A percentile compares a stretch with the other conserved stretches of the same genome.
Conservation (phyloP, 2,888 invertebrate genomes). For the Sinelater perroti region DNA sequence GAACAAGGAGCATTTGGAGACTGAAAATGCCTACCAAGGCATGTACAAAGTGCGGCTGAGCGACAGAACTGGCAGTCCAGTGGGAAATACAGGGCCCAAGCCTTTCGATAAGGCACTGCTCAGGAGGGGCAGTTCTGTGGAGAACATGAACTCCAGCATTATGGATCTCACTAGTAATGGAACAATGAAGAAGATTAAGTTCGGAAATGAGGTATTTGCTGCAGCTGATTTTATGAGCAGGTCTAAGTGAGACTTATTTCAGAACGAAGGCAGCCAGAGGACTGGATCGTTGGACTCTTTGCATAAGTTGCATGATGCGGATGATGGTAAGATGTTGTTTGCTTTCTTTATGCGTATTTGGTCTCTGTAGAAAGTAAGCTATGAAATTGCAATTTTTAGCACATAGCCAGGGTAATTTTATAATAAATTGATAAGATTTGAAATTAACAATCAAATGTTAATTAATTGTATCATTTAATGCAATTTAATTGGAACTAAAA, state of each 20-base stretch:
- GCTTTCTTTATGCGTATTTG: neutral
- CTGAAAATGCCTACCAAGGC: conserved; percentile 33
- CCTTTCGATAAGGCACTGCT: conserved; percentile 38
- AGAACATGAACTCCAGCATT: conserved; percentile 53
- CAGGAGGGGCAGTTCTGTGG: conserved; percentile 56
- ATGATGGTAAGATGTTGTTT: conserved; percentile 54
- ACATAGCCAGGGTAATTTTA: too few relatives aligned
- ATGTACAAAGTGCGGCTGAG: conserved; percentile 38
- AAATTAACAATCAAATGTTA: too few relatives aligned
- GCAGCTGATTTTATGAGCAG: neutral
- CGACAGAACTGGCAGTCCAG: conserved; percentile 39
- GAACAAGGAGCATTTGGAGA: conserved; percentile 40
- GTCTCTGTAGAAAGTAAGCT: neutral
- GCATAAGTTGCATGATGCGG: conserved; percentile 52
- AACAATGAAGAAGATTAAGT: conserved; percentile 57
- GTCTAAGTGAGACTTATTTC: conserved; percentile 12
- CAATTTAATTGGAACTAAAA: too few relatives aligned
- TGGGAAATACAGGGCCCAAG: conserved; percentile 30
- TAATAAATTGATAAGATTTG: too few relatives aligned
- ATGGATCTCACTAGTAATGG: conserved; percentile 52
- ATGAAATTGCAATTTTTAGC: too few relatives aligned
- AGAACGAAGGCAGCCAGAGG: conserved; percentile 53
- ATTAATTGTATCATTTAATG: too few relatives aligned
- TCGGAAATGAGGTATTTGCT: conserved; percentile 56
- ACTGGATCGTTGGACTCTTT: conserved; percentile 57